Base-by-base conservation (phyloP, 2,113 vertebrate genomes). In the Cyanoramphus novaezelandiae region DNA sequence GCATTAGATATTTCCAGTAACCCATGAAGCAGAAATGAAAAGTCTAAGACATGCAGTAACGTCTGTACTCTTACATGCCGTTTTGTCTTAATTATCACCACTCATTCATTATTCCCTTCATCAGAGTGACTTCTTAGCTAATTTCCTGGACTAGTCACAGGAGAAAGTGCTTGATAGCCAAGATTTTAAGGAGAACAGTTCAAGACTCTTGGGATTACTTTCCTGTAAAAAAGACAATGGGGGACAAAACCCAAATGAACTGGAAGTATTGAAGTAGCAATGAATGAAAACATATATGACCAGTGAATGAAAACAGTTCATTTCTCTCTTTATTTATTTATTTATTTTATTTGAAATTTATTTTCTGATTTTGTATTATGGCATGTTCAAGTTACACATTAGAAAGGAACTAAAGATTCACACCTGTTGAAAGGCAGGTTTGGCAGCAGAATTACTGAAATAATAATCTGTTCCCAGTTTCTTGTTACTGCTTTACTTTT, bases 361-460 rank as follows among this genome's bases (percentile, higher is more conserved):
- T 87, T 71, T 60, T 1, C 10, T 29, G 20, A 16, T 92, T 82
- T 28, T 13, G 1, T 67, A 27, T 31, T 88, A 24, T 8, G n/a
- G 2, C 17, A 17, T 4, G 2, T 67, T 60, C 19, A 46, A 62
- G 13, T 41, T 67, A 47, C 7, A 53, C 24, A 63, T 29, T 23
- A 46, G 33, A 37, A 62, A 46, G 19, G 17, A 59, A 15, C 57
- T n/a, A n/a, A 59, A 59, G 21, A 63, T 46, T 89, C 74, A 50
- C 17, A 57, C 17, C 11, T 63, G 43, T 15, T 68, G 21, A n/a
- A 21, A 88, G 16, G 33, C 20, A 68, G 59, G 43, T 10, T 57
- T 39, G 29, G 18, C 0, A 1, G 7, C 18, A 29, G 14, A 6
- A 1, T 29, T 60, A 29, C 21, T 23, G 27, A 70, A 55, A 14